Evolutionary conservation across 2,888 invertebrate species (phyloP).

Genomic region (Nomada hirtipes): DNA sequence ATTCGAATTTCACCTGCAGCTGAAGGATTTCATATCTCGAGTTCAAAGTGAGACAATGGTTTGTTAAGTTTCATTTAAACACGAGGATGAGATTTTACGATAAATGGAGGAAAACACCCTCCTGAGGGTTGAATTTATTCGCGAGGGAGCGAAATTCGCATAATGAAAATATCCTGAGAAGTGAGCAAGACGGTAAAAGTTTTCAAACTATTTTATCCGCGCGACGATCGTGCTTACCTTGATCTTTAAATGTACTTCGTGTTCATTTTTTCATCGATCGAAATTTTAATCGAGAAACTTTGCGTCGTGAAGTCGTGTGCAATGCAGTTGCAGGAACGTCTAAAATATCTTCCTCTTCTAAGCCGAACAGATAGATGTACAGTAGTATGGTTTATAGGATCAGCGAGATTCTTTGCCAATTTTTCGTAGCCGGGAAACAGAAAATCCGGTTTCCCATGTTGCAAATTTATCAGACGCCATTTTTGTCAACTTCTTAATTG

Average conservation of each 20-base stretch:
- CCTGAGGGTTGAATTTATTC: background rate
- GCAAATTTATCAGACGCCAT: background rate
- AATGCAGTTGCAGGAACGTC: background rate
- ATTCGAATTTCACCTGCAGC: background rate
- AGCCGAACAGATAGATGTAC: background rate
- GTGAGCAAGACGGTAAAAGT: conserved; percentile 7
- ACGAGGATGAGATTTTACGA: background rate
- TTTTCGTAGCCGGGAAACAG: background rate
- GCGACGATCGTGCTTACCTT: background rate
- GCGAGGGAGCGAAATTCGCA: background rate
- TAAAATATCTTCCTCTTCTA: background rate
- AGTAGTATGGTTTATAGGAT: too few relatives aligned
- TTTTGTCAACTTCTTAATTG: background rate
- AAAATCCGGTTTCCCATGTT: background rate
- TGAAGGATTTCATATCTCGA: background rate
- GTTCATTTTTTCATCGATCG: background rate
- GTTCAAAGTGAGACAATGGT: background rate
- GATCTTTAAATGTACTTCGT: background rate
- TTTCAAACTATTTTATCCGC: background rate
- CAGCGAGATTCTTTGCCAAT: background rate
- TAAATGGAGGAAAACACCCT: background rate
- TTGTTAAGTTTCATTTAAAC: background rate
- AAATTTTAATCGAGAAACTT: background rate
- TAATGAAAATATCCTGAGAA: background rate
- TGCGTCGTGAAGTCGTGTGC: background rate